Evolutionary conservation across 2,888 invertebrate species (phyloP), one percentile per base, ranked within the genome.

Genomic region (Brenthis daphne): DNA sequence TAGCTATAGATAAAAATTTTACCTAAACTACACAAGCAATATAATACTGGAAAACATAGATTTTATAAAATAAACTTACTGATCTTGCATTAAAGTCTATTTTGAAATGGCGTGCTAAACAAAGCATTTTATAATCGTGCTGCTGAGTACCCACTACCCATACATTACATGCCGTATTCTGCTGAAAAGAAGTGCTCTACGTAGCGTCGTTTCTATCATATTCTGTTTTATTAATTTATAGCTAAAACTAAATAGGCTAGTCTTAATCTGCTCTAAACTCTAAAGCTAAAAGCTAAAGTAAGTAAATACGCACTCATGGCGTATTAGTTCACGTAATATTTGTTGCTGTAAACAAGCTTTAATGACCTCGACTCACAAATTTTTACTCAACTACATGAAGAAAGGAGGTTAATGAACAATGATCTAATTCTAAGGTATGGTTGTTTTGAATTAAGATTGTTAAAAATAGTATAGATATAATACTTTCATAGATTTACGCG

Each of bases 51-150:
- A 37, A 14, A 14, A 63, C 50, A 20, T 37, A 20, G 20, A 37
- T 63, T 20, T 16, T 16, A 3, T 13, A 63, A 51, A 63, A 53
- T 51, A 53, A 53, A 57, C 70, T 69, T 55, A 48, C 47, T n/a
- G 0, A 0, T 0, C 11, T n/a, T 0, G 11, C 0, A 0, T 55
- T 74, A 77, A 57, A 63, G 72, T 71, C 53, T 54, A 64, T 51
- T 69, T 72, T 74, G 16, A n/a, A 56, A 37, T 71, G 64, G 20
- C 20, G 6, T 51, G 6, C 56, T 61, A 55, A 69, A 75, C 74
- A 78, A 77, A 76, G 75, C 72, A 64, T 78, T 78, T 79, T 75
- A 73, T 77, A 76, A 76, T 77, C 71, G 74, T 73, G 70, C 75
- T 72, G 75, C 75, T 68, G 75, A 74, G 74, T 75, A 72, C 69